Conservation (phyloP, 2,888 invertebrate species). For the Xestia xanthographa region DNA sequence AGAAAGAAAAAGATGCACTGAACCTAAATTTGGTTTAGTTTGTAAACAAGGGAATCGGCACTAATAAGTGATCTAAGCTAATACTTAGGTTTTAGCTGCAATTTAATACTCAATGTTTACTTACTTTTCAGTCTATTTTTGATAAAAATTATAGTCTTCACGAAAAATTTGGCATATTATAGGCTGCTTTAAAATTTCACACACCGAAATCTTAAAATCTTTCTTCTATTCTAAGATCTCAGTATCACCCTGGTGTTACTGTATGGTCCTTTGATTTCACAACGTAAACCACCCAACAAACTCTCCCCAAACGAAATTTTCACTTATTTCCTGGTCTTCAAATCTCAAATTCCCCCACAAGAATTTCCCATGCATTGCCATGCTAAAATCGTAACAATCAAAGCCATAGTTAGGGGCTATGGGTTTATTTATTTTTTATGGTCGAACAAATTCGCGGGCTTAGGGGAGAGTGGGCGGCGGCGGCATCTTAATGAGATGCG, state of each 20-base stretch:
- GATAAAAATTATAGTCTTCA: neutral
- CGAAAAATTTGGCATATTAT: too few relatives aligned
- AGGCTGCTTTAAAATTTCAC: neutral
- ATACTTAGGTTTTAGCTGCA: neutral
- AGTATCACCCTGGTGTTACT: too few relatives aligned
- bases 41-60: too few relatives aligned
- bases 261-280: conserved; percentile 12
- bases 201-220: too few relatives aligned
- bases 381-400: conserved; percentile 64
- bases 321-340: rapidly evolving
- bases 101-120: neutral
- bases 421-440: conserved; percentile 84
- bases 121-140: neutral
- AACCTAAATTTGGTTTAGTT: too few relatives aligned
- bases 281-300: neutral
- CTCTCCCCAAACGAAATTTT: neutral
- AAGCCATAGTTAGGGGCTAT: conserved; percentile 71
- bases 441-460: conserved; percentile 78
- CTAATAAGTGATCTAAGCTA: neutral
- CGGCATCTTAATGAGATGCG: conserved; percentile 86
- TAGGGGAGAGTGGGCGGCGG: conserved; percentile 67
- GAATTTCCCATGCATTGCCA: conserved; percentile 46
- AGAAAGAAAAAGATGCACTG: too few relatives aligned
- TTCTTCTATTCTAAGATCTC: too few relatives aligned
- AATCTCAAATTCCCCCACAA: neutral